Evolutionary conservation across 2,797 vertebrate species (phyloP), one percentile per base, ranked within the genome.

Genomic region (Intellagama lesueurii): DNA sequence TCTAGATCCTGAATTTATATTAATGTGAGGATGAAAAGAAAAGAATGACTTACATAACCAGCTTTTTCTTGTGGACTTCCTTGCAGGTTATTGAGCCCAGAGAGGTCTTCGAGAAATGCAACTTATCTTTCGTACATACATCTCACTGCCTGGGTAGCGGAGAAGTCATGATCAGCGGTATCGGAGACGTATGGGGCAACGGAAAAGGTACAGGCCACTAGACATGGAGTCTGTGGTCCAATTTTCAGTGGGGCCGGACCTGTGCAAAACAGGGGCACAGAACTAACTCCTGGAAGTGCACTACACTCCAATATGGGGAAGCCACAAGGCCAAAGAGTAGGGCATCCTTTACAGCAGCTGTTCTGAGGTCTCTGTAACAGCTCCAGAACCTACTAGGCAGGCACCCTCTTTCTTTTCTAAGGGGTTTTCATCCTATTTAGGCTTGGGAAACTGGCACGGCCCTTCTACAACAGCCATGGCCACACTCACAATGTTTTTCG

Each of bases 81-180:
- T 16, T 86, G 5, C 93, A 99, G 99, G 95, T 97, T 22, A 97
- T 99, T 7, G 98, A 99, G 84, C 95, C 98, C 0, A 90, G 94
- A 17, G 98, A 99, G 1, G 66, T 99, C 17, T 96, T 95, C 83
- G 95, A 96, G 96, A 98, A 98, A 93, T 98, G 97, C 0, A 96
- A 94, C 2, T 94, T 97, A 93, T 97, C 96, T 0, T 97, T 97
- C 87, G 96, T 98, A 0, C 99, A 99, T 94, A 99, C 98, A 40
- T 97, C 97, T 0, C 99, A 99, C 96, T 99, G 99, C 79, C 97
- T 99, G 95, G 97, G 96, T 90, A 98, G 88, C 0, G 98, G 99
- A 1, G 98, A 99, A 89, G 96, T 99, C 93, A 98, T 99, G 96
- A 97, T 99, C 96, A 99, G 98, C 88, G 56, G 97, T 19, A 85